Conservation (phyloP, 2,888 invertebrate species). For the Stenodema calcarata region DNA sequence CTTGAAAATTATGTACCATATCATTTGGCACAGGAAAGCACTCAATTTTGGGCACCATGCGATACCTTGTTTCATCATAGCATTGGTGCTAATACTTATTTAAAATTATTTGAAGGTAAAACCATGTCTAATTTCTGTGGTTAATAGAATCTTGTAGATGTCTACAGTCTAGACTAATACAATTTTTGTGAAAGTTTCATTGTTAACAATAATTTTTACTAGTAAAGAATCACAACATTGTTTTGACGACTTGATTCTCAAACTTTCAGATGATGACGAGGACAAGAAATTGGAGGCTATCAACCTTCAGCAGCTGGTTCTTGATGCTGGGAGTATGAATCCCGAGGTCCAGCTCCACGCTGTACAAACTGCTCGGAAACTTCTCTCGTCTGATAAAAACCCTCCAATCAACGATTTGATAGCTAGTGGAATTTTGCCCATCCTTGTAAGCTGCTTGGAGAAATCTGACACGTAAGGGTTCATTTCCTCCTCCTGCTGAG, state of each 20-base stretch:
- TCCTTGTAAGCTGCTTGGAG: slow-evolving; percentile 88
- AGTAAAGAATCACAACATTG: not conserved
- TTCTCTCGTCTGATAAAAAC: slow-evolving; percentile 96
- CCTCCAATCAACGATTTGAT: slow-evolving; percentile 98
- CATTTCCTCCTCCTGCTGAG: too few relatives aligned
- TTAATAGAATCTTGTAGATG: too few relatives aligned
- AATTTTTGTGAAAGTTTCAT: too few relatives aligned
- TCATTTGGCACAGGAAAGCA: too few relatives aligned
- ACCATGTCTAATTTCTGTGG: too few relatives aligned
- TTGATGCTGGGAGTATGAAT: slow-evolving; percentile 83
- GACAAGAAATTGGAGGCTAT: slow-evolving; percentile 64
- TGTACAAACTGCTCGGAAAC: slow-evolving; percentile 93
- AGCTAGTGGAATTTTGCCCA: slow-evolving; percentile 90
- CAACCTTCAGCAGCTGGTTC: slow-evolving; percentile 81
- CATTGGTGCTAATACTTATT: too few relatives aligned
- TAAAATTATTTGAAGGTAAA: too few relatives aligned
- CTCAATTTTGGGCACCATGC: too few relatives aligned
- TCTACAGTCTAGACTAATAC: too few relatives aligned
- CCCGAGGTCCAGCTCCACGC: slow-evolving; percentile 85
- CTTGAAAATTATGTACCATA: too few relatives aligned
- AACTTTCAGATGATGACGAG: slow-evolving; percentile 57
- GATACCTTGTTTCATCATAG: too few relatives aligned
- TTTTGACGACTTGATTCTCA: slow-evolving; percentile 27
- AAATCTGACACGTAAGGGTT: slow-evolving; percentile 72
- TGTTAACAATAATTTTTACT: not conserved